These are phyloP conservation scores for Anser cygnoides DNA, from an alignment of 2,113 vertebrate species.

Conservation along the genomic window DNA sequence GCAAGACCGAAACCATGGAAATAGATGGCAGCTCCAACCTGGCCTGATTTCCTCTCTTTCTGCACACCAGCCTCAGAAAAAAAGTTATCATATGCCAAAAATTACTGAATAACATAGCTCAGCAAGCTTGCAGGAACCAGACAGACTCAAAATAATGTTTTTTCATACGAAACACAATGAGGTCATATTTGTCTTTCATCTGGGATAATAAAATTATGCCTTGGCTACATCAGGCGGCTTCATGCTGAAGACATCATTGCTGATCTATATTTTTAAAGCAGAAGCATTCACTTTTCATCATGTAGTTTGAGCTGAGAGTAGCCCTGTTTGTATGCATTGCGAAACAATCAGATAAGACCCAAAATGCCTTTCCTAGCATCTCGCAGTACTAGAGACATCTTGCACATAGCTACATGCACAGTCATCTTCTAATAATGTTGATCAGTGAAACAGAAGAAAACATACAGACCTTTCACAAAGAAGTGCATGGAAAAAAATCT, in stretches of 20 bases:
- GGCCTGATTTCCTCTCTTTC: conserved; percentile 3
- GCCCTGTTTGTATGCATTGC: not conserved
- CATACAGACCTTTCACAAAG: not conserved
- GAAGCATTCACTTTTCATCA: not conserved
- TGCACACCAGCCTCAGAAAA: conserved; percentile 9
- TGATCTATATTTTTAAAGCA: conserved; percentile 10
- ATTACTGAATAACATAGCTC: conserved; percentile 4
- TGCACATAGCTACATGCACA: not conserved
- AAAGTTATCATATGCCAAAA: conserved; percentile 23
- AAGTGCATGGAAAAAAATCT: not conserved
- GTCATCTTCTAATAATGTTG: not conserved
- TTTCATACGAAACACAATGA: conserved; percentile 56
- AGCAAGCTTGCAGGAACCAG: conserved; percentile 56
- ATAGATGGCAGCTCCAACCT: not conserved
- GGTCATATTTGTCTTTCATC: conserved; percentile 63
- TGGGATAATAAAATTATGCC: conserved; percentile 51
- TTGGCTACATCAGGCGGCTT: conserved; percentile 6
- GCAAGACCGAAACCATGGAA: not conserved
- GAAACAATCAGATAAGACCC: conserved; percentile 23
- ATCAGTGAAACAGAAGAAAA: not conserved
- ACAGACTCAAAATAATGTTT: conserved; percentile 51
- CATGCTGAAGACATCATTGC: conserved; percentile 24
- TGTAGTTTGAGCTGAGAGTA: not conserved
- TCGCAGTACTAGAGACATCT: not conserved
- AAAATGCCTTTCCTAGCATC: conserved; percentile 7